Conservation (phyloP, 2,888 invertebrate species). For the Chrysodeixis includens region DNA sequence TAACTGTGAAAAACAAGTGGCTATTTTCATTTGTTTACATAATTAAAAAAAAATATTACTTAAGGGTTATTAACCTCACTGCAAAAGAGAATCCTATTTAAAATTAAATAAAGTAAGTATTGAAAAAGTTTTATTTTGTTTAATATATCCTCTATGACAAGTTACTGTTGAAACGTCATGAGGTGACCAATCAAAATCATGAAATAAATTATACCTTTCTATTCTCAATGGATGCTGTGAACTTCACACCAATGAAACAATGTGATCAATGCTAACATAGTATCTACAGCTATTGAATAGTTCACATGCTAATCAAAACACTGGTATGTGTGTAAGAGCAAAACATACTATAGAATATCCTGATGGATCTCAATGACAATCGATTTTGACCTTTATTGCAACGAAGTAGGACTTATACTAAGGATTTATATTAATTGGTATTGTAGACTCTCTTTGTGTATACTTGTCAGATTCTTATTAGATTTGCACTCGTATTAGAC, state of each 20-base stretch:
- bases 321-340: slow-evolving; percentile 65
- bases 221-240: slow-evolving; percentile 57
- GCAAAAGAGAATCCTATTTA: neutral
- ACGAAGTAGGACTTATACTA: slow-evolving; percentile 24
- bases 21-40: neutral
- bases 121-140: slow-evolving; percentile 35
- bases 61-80: neutral
- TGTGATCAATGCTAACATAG: slow-evolving; percentile 63
- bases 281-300: slow-evolving; percentile 60
- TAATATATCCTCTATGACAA: neutral
- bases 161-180: neutral
- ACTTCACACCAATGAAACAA: slow-evolving; percentile 67
- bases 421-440: slow-evolving; percentile 20
- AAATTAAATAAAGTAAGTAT: neutral
- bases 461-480: slow-evolving; percentile 11
- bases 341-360: slow-evolving; percentile 44
- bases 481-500: slow-evolving; percentile 6
- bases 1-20: slow-evolving; percentile 3
- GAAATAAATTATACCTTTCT: slow-evolving; percentile 18
- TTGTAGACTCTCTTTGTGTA: slow-evolving; percentile 19
- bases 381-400: slow-evolving; percentile 35
- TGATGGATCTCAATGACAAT: slow-evolving; percentile 18
- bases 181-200: neutral
- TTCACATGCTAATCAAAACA: slow-evolving; percentile 71
- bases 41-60: slow-evolving; percentile 2